phyloP scores from a whole-genome alignment of 2,888 invertebrate genomes.

The Coelopa pilipes region DNA sequence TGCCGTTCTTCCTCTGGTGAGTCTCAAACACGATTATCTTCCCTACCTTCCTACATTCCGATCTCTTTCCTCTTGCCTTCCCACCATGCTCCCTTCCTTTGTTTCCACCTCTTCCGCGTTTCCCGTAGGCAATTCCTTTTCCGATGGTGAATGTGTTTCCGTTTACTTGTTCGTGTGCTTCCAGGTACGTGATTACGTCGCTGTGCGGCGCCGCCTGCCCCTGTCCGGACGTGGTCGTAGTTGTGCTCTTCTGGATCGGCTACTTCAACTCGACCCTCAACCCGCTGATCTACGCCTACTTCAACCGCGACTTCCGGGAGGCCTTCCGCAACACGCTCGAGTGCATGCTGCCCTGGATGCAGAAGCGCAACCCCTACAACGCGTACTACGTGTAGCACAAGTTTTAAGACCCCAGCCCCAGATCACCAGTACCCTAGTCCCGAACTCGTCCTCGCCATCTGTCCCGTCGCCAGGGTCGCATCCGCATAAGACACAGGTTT shows the following conservation, averaged over 20 bases:
- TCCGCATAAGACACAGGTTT: no score
- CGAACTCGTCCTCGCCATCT: no score
- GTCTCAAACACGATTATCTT: conserved; percentile 53
- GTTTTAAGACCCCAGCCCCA: conserved; percentile 11
- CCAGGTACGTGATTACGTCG: conserved; percentile 86
- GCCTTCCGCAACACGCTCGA: conserved; percentile 93
- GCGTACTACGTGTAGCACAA: conserved; percentile 66
- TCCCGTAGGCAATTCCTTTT: neutral
- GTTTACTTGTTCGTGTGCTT: neutral
- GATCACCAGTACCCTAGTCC: no score
- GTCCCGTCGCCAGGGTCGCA: no score
- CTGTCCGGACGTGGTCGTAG: conserved; percentile 87
- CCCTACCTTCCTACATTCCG: no score
- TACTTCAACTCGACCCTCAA: conserved; percentile 97
- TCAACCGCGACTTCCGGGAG: conserved; percentile 95
- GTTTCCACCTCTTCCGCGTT: neutral
- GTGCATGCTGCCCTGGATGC: conserved; percentile 84
- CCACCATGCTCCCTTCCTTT: neutral
- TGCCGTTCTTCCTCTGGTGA: conserved; percentile 97
- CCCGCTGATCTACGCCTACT: conserved; percentile 95
- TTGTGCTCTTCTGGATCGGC: conserved; percentile 96
- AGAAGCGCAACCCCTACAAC: conserved; percentile 66
- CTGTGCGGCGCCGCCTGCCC: conserved; percentile 86
- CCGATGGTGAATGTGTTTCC: conserved; percentile 23
- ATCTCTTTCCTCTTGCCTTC: neutral